Evolutionary conservation across 2,888 invertebrate genomes (phyloP), one percentile per base, ranked within the genome.

Genomic region (Encarsia formosa): DNA sequence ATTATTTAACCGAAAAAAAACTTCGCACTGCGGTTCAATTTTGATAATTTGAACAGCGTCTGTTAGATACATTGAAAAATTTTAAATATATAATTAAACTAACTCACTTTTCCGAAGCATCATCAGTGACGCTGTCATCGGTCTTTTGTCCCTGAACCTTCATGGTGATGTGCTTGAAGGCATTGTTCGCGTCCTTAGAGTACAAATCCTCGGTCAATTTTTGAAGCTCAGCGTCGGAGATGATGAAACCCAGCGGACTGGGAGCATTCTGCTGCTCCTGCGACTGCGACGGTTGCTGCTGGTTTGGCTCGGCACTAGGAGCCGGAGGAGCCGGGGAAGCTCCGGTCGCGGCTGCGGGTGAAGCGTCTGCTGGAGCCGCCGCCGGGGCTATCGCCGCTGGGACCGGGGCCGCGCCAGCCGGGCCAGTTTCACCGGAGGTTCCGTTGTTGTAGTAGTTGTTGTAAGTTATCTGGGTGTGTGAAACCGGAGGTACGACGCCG

Each of bases 131-230:
- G 15, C 85, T 84, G 37, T 82, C 81, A 11, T 88, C 88, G 22
- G 83, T 81, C 11, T 89, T 90, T 70, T 84, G 84, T 52, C 84
- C 85, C 76, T 91, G 91, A 58, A 83, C 78, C 65, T 88, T 87
- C 9, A 90, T 72, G 0, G 80, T 83, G 16, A 90, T 77, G 59
- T 81, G 80, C 63, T 79, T 83, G 3, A 84, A 80, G 35, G 87
- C 87, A 69, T 87, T 89, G 69, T 88, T 89, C 4, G 74, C 76
- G 65, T 91, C 91, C 67, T 86, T 85, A 45, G 76, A 77, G 52
- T 86, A 78, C 18, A 91, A 71, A 49, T 81, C 81, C 74, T 91
- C 89, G 5, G 87, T 84, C 43, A 90, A 71, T 24, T 80, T 78
- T 61, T 82, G 79, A 31, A 88, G 68, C 69, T 88, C 85, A 54